Evolutionary conservation across 2,888 invertebrate genomes (phyloP), one percentile per base, ranked within the genome.

Genomic region (Galeopsomyia nigrocyanea): DNA sequence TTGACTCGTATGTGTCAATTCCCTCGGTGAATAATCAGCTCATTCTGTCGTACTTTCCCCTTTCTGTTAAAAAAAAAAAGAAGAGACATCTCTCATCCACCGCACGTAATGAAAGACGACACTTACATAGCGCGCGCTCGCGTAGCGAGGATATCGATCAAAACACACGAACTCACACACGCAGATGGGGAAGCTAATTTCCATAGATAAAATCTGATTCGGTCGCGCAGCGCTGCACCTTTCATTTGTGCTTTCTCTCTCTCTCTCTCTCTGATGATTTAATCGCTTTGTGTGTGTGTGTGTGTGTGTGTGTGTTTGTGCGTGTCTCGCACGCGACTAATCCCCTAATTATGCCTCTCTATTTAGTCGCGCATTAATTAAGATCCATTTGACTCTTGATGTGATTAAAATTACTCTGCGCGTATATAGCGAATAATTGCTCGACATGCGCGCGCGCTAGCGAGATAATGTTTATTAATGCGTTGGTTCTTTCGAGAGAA

Each of bases 141-240:
- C n/a, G n/a, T n/a, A n/a, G n/a, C 5, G 46, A 9, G 51, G 51
- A 67, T 71, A 71, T 71, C 71, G 67, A 71, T 67, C 57, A 63
- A 71, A 71, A 67, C 51, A 63, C 17, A 17, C 14, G n/a, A 19
- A 16, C 26, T 49, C 13, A 50, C 55, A 46, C 21, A 55, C 51
- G 70, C 66, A 66, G 71, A 53, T 58, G 56, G 68, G 50, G 62
- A 51, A 63, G 17, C 73, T 65, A 73, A 69, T 69, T 73, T 69
- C 51, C 69, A 69, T 69, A 66, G 69, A 73, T 69, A 69, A 69
- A 73, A 73, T 73, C 73, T 66, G 66, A 66, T 57, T 73, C 57
- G 47, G 26, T 19, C 51, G 22, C 17, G 14, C 65, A 19, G 47
- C 26, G 26, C 7, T 55, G 57, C 56, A 60, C 61, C 39, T 62